Percentiles rank a stretch among this genome's conserved stretches.
Conservation (phyloP, 2,113 vertebrate species). For the Neomonachus schauinslandi region DNA sequence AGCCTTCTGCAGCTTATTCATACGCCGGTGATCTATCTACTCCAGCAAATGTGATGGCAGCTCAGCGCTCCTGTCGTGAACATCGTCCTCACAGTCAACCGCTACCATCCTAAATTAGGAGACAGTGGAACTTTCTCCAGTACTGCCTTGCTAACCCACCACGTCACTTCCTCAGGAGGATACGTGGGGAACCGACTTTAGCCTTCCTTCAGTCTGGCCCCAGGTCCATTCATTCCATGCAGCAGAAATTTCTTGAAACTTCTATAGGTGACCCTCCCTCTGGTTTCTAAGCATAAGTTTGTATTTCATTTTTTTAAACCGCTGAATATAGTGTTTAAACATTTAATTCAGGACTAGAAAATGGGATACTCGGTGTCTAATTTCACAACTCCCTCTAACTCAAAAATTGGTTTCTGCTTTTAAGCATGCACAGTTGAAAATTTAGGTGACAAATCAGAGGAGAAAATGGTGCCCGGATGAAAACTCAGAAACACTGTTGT, state of each 20-base stretch:
- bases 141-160: background rate
- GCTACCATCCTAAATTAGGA: background rate
- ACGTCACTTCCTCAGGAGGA: background rate
- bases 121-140: background rate
- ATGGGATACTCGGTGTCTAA: background rate
- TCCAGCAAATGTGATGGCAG: background rate
- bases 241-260: background rate
- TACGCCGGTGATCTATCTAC: background rate
- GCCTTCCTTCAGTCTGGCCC: background rate
- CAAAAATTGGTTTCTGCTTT: slow-evolving; percentile 34
- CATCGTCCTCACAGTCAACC: background rate
- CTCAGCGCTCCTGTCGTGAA: fast-evolving
- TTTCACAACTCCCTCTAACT: background rate
- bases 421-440: slow-evolving; percentile 48
- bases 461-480: background rate
- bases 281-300: background rate
- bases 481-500: background rate
- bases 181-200: background rate
- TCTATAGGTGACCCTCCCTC: background rate
- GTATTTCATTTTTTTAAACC: background rate
- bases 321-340: slow-evolving; percentile 40
- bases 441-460: background rate
- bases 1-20: background rate
- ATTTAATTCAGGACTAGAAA: slow-evolving; percentile 49
- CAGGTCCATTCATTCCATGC: background rate